Base-by-base conservation (phyloP, 2,113 vertebrate genomes). In the Poeciliopsis occidentalis region DNA sequence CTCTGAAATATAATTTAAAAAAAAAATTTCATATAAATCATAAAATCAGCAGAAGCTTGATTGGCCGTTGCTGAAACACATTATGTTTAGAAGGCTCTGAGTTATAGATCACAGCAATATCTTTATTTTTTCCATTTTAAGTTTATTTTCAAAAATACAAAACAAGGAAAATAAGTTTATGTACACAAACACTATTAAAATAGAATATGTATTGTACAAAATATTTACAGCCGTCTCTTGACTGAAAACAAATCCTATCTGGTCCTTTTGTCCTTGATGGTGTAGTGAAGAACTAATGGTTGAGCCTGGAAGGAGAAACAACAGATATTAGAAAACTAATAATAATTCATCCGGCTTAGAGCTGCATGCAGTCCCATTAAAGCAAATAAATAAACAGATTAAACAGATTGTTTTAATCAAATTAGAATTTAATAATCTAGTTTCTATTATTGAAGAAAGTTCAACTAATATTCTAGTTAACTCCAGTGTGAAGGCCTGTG, bases 131-230 rank as follows among this genome's bases (percentile, higher is more conserved):
- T 51, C 75, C 76, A 92, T 87, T 90, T 93, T 22, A 82, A 89
- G 88, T 94, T 94, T 94, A 93, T 94, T 94, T 89, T 92, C 90
- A 93, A 94, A 95, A 94, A 94, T 94, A 95, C 94, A 94, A 95
- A 94, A 95, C 87, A 88, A 92, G 89, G 85, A 93, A 94, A 95
- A 95, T 94, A 94, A 91, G 89, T 90, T 78, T 92, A 91, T 95
- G 90, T 94, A 93, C 93, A 94, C 87, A 94, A 94, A 95, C 92
- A 92, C 92, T 95, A 95, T 93, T 94, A 95, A 95, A 95, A 95
- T 95, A 95, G 91, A 95, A 93, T 95, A 94, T 95, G 73, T 93
- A 92, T 94, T 60, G 91, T 93, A 94, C 92, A 94, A 95, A 94
- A 94, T 93, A 93, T 95, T 70, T 94, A 94, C 94, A 95, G 82